These are phyloP conservation scores for Podarcis cretensis DNA, from an alignment of 2,113 vertebrate genomes.

Conservation along the genomic window DNA sequence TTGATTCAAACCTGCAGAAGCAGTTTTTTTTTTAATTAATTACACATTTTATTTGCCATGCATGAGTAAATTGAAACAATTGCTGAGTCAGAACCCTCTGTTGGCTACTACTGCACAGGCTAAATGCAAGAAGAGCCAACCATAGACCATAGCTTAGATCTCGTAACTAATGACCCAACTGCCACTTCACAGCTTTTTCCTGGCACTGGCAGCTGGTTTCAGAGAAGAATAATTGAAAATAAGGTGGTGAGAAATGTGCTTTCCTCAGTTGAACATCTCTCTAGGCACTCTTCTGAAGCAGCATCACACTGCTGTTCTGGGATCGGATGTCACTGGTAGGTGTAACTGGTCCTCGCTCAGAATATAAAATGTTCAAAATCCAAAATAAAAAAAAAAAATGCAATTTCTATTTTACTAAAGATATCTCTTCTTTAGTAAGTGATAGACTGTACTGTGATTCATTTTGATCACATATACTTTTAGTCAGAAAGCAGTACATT, in stretches of 20 bases:
- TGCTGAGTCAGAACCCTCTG: not conserved
- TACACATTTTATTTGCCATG: slow-evolving; percentile 22
- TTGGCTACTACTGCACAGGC: not conserved
- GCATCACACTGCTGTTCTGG: not conserved
- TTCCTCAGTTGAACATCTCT: not conserved
- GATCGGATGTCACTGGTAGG: not conserved
- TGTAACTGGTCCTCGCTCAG: not conserved
- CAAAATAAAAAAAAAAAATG: not conserved
- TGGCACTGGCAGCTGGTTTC: not conserved
- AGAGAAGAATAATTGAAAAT: not conserved
- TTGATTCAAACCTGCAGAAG: not conserved
- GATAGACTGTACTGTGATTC: not conserved
- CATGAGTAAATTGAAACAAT: slow-evolving; percentile 62
- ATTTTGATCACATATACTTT: not conserved
- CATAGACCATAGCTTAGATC: not conserved
- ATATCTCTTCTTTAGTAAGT: not conserved
- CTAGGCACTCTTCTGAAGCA: not conserved
- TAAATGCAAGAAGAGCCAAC: not conserved
- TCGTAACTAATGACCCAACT: not conserved
- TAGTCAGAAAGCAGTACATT: not conserved
- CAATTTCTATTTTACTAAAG: not conserved
- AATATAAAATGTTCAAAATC: not conserved
- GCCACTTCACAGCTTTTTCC: not conserved
- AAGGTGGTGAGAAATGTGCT: not conserved
- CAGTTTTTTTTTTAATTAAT: slow-evolving; percentile 52